These are phyloP conservation scores for Aptenodytes patagonicus DNA, from an alignment of 2,113 vertebrate species.

Conservation along the genomic window DNA sequence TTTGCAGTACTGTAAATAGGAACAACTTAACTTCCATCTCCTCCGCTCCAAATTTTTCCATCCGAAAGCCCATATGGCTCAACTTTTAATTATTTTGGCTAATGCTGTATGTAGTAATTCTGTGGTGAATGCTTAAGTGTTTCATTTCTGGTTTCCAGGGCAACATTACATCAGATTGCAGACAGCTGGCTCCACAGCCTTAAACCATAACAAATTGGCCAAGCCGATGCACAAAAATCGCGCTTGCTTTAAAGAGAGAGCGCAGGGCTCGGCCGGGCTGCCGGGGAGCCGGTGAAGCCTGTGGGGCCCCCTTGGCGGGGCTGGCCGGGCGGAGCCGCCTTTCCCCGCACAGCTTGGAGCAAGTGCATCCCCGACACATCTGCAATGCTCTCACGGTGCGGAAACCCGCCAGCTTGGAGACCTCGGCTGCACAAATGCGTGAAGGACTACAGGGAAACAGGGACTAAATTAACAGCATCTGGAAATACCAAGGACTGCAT, in stretches of 20 bases:
- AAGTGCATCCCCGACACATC: conserved; percentile 75
- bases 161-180: conserved; percentile 85
- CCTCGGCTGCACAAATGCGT: conserved; percentile 17
- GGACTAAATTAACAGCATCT: conserved; percentile 66
- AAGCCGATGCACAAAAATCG: conserved; percentile 58
- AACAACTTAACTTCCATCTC: conserved; percentile 65
- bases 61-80: conserved; percentile 72
- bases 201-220: conserved; percentile 80
- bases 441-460: conserved; percentile 13
- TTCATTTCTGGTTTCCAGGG: conserved; percentile 82
- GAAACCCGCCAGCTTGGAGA: conserved; percentile 65
- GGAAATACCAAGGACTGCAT: conserved; percentile 24
- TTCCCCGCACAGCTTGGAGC: conserved; percentile 68
- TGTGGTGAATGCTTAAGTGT: conserved; percentile 77
- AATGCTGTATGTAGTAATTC: conserved; percentile 77
- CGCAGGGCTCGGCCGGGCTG: conserved; percentile 2
- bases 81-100: conserved; percentile 82
- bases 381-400: conserved; percentile 73
- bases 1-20: conserved; percentile 62
- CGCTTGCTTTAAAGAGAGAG: conserved; percentile 68
- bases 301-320: conserved; percentile 56
- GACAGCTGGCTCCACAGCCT: conserved; percentile 83
- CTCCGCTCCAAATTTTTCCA: conserved; percentile 62
- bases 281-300: conserved; percentile 53
- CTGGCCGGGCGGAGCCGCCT: conserved; percentile 54